Evolutionary conservation across 1,140 invertebrate genomes (phyloP).

Genomic region (Drosophila lini): DNA sequence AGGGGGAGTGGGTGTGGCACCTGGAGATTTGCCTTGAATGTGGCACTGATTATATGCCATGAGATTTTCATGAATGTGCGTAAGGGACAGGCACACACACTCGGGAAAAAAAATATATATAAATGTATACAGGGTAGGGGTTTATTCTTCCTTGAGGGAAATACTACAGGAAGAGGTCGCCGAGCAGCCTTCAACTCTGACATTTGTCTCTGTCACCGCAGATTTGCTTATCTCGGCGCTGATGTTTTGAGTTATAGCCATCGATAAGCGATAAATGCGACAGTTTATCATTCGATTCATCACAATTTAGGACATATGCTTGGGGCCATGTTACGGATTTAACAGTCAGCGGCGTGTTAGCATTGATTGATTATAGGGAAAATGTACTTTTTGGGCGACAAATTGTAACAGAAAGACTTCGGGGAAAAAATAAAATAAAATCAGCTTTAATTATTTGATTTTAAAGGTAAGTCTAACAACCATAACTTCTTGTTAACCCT

Average conservation of each 20-base stretch:
- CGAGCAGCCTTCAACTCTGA: conserved; percentile 35
- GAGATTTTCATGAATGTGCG: conserved; percentile 67
- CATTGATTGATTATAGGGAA: conserved; percentile 11
- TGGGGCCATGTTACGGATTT: not conserved
- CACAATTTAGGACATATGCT: conserved; percentile 17
- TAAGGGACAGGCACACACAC: conserved; percentile 20
- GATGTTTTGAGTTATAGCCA: conserved; percentile 32
- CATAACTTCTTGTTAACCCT: not conserved
- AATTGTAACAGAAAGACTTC: not conserved
- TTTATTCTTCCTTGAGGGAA: not conserved
- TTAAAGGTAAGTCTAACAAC: no score
- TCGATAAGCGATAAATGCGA: conserved; percentile 38
- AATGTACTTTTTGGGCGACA: not conserved
- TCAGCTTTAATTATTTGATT: not conserved
- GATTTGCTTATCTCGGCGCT: conserved; percentile 14
- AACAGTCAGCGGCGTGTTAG: not conserved
- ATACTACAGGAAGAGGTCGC: not conserved
- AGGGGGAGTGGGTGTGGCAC: conserved; percentile 27
- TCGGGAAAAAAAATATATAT: not conserved
- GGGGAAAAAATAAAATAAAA: no score
- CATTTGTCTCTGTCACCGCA: conserved; percentile 29
- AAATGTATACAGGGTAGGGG: not conserved
- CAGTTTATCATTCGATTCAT: conserved; percentile 42
- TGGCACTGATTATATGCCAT: conserved; percentile 76
- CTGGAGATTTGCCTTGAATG: conserved; percentile 74